phyloP scores from a whole-genome alignment of 2,797 vertebrate species.

The Echeneis naucrates region DNA sequence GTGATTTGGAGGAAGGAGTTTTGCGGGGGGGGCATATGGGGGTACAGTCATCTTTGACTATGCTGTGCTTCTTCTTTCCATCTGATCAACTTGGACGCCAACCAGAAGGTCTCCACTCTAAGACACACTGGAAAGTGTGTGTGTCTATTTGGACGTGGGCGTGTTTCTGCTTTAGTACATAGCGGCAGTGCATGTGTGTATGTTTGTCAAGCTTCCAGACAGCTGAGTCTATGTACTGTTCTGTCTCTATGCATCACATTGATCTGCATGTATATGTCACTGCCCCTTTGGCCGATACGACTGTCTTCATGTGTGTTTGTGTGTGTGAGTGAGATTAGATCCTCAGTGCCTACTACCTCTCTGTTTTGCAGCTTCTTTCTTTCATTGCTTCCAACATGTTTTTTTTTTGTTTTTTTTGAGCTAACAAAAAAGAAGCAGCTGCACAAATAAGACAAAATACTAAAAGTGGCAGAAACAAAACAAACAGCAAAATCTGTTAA shows the following conservation, averaged over 20 bases:
- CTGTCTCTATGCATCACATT: conserved; percentile 23
- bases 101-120: conserved; percentile 34
- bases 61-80: conserved; percentile 36
- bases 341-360: too few species aligned
- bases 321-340: neutral
- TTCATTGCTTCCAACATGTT: too few species aligned
- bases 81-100: conserved; percentile 57
- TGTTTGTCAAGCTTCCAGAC: conserved; percentile 8
- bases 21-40: neutral
- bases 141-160: conserved; percentile 1
- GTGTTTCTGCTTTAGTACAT: too few species aligned
- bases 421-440: too few species aligned
- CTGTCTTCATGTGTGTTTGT: conserved; percentile 3
- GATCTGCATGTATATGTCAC: conserved; percentile 20
- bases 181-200: conserved; percentile 6
- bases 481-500: too few species aligned
- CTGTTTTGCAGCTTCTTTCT: too few species aligned
- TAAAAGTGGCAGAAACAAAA: too few species aligned
- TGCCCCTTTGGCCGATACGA: neutral
- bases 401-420: too few species aligned
- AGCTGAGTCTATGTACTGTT: conserved; percentile 33
- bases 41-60: conserved; percentile 48
- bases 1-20: conserved; percentile 17
- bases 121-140: conserved; percentile 13
- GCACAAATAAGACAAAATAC: too few species aligned